These are phyloP conservation scores for Accipiter virgatus DNA, from an alignment of 2,113 vertebrate species.

Conservation along the genomic window DNA sequence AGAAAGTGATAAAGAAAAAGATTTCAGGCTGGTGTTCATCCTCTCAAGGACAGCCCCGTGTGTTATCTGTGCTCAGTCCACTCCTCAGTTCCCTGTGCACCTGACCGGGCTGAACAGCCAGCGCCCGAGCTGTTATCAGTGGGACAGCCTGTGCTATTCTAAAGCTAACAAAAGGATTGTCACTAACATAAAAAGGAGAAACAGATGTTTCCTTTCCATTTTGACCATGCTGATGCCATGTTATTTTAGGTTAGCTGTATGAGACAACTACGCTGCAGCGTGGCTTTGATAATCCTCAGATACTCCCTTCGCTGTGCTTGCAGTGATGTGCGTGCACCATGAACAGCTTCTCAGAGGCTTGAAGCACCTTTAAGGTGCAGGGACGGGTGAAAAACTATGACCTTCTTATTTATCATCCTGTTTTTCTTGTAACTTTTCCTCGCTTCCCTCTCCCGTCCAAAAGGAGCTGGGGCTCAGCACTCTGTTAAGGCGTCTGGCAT, in stretches of 20 bases:
- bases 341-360: background rate
- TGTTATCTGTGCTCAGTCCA: background rate
- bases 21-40: background rate
- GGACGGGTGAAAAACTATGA: background rate
- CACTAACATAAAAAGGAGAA: slow-evolving; percentile 57
- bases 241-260: slow-evolving; percentile 37
- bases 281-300: background rate
- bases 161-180: slow-evolving; percentile 56
- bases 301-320: background rate
- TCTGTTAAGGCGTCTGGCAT: background rate
- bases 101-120: slow-evolving; percentile 17
- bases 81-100: background rate
- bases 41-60: background rate
- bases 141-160: slow-evolving; percentile 40
- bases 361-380: background rate
- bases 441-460: background rate
- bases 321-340: background rate
- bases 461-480: background rate
- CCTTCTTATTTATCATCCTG: background rate
- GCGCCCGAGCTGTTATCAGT: slow-evolving; percentile 17
- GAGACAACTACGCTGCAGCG: background rate
- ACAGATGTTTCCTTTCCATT: slow-evolving; percentile 67
- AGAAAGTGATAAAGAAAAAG: background rate
- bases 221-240: background rate
- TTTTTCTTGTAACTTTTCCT: background rate